Percentiles rank a stretch among this genome's conserved stretches.
phyloP scores from a whole-genome alignment of 2,888 invertebrate species.

The Drosophila anomalata region DNA sequence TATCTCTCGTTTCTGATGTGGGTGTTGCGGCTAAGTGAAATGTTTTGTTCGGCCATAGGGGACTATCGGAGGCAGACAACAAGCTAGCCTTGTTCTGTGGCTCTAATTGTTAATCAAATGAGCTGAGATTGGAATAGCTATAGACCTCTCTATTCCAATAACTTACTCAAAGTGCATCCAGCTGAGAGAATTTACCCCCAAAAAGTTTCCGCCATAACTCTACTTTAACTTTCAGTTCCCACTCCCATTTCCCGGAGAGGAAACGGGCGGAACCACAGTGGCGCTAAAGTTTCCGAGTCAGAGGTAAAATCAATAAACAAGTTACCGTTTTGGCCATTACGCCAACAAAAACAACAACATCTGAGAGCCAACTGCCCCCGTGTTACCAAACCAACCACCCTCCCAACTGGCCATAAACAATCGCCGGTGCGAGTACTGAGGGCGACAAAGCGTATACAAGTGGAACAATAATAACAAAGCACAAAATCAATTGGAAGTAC shows the following conservation, averaged over 20 bases:
- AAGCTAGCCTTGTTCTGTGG: conserved; percentile 35
- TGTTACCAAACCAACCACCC: conserved; percentile 35
- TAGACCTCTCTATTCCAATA: conserved; percentile 4
- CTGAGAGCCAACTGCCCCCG: conserved; percentile 7
- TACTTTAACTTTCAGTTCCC: conserved; percentile 15
- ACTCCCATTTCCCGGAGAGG: conserved; percentile 20
- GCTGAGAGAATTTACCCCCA: conserved; percentile 3
- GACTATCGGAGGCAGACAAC: conserved; percentile 28
- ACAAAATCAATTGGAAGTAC: conserved; percentile 76
- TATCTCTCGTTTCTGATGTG: conserved; percentile 17
- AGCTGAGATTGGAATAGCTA: conserved; percentile 23
- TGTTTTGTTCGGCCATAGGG: conserved; percentile 23
- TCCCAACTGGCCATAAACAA: conserved; percentile 38
- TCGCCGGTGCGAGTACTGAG: conserved; percentile 33
- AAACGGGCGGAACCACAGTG: conserved; percentile 11
- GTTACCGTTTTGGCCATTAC: conserved; percentile 33
- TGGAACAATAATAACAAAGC: conserved; percentile 67
- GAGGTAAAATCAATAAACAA: conserved; percentile 49
- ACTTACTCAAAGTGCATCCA: background rate
- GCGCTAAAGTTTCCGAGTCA: conserved; percentile 33
- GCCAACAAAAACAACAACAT: conserved; percentile 3
- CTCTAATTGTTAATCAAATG: conserved; percentile 38
- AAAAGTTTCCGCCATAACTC: conserved; percentile 17
- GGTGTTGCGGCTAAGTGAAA: conserved; percentile 44
- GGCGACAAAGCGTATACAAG: conserved; percentile 55